Evolutionary conservation across 2,888 invertebrate genomes (phyloP), one percentile per base, ranked within the genome.

Genomic region (Machimus rusticus): DNA sequence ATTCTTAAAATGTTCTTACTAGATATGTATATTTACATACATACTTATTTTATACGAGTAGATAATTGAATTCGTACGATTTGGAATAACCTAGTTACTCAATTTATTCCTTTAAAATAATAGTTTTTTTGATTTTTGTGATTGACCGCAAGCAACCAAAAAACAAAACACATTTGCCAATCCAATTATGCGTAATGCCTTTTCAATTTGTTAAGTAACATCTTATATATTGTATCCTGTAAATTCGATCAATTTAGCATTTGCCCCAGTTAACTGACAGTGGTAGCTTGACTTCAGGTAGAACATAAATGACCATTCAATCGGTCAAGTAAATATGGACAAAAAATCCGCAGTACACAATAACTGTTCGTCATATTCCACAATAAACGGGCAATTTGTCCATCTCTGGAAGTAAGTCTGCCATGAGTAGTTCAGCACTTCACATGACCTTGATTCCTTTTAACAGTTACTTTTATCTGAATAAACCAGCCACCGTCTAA

Each of bases 361-460:
- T 39, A 77, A 37, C 39, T 78, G 78, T 14, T n/a, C 23, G n/a
- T 12, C 0, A 39, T 77, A 37, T 37, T 43, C 46, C 43, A 14
- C 39, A 23, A 19, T 39, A n/a, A 19, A 39, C 34, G 39, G 12
- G 19, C 5, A 55, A 19, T 55, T 55, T 46, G 46, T 46, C 8
- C 31, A 16, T 46, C 43, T 12, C 31, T 79, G 79, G 28, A 51
- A 66, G 12, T 12, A 66, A 19, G 2, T 55, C n/a, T 2, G 2
- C 19, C 12, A 9, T 66, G 3, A 66, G 9, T 66, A 23, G 4
- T 66, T 28, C 66, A 19, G 12, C 66, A 66, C 34, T 39, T 37
- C 37, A 82, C 66, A 82, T 57, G 82, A 82, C 82, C 82, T 66
- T 82, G 57, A 82, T 82, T 82, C 66, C 66, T 82, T 57, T 82